Percentiles rank a stretch among this genome's conserved stretches.
These are phyloP conservation scores for Tapirus indicus DNA, from an alignment of 2,797 vertebrate genomes.

Conservation along the genomic window DNA sequence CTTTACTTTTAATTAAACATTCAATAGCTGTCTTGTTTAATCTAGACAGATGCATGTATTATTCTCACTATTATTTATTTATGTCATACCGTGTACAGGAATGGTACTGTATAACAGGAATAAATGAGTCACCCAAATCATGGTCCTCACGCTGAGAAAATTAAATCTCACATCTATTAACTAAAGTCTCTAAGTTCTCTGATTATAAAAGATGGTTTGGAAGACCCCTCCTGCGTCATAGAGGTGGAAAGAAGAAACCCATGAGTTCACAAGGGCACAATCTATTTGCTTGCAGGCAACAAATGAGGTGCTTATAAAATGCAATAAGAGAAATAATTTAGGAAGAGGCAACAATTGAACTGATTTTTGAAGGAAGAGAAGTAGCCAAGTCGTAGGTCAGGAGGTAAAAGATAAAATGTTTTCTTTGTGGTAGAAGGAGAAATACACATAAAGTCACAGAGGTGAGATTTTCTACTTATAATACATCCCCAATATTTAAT, in stretches of 20 bases:
- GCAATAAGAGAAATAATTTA: not conserved
- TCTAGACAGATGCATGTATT: slow-evolving; percentile 54
- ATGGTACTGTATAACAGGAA: not conserved
- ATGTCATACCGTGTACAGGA: not conserved
- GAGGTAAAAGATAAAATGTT: not conserved
- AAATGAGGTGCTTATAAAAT: not conserved
- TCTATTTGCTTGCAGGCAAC: not conserved
- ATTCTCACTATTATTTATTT: slow-evolving; percentile 62
- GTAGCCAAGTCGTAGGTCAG: accelerated
- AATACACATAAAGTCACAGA: accelerated
- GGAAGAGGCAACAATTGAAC: not conserved
- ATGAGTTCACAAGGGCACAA: not conserved
- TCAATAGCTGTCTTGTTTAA: slow-evolving; percentile 60
- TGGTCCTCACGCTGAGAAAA: not conserved
- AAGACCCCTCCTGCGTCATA: not conserved
- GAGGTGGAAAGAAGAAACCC: not conserved
- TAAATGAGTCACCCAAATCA: not conserved
- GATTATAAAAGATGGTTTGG: not conserved
- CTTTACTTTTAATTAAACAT: slow-evolving; percentile 71
- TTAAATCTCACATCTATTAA: not conserved
- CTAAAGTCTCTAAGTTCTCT: not conserved
- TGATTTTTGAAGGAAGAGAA: not conserved
- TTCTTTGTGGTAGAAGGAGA: not conserved
- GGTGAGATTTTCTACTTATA: not conserved
- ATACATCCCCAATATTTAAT: not conserved